Percentiles rank a stretch among this genome's conserved stretches.
These are phyloP conservation scores for Brachionus rotundiformis DNA, from an alignment of 1,140 invertebrate genomes.

Conservation along the genomic window DNA sequence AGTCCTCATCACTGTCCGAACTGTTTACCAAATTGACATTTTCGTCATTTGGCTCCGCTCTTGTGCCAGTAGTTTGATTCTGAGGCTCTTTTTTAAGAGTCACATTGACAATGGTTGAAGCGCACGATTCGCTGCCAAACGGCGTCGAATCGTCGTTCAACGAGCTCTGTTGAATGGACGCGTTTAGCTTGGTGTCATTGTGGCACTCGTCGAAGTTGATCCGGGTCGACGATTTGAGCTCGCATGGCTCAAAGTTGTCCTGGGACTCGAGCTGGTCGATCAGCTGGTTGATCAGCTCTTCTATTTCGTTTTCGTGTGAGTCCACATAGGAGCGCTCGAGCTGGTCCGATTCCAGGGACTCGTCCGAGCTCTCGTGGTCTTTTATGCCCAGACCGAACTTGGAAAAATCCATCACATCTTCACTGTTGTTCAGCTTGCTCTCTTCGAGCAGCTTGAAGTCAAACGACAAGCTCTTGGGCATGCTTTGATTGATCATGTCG, in stretches of 20 bases:
- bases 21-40: neutral
- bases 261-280: neutral
- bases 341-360: neutral
- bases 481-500: neutral
- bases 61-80: too few relatives aligned
- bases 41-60: neutral
- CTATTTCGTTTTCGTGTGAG: neutral
- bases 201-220: neutral
- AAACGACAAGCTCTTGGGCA: constrained; percentile 36
- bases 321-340: neutral
- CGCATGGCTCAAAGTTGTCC: neutral
- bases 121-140: constrained; percentile 10
- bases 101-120: constrained; percentile 17
- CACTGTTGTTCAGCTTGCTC: neutral
- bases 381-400: constrained; percentile 49
- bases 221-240: neutral
- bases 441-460: constrained; percentile 34
- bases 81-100: neutral
- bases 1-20: neutral
- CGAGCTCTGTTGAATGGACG: neutral
- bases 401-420: constrained; percentile 42
- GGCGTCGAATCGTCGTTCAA: constrained; percentile 31
- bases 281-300: neutral
- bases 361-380: constrained; percentile 43
- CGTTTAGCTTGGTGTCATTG: neutral